Percentiles rank a stretch among this genome's conserved stretches.
phyloP scores from a whole-genome alignment of 1,140 invertebrate species.

The Archivesica marissinica region DNA sequence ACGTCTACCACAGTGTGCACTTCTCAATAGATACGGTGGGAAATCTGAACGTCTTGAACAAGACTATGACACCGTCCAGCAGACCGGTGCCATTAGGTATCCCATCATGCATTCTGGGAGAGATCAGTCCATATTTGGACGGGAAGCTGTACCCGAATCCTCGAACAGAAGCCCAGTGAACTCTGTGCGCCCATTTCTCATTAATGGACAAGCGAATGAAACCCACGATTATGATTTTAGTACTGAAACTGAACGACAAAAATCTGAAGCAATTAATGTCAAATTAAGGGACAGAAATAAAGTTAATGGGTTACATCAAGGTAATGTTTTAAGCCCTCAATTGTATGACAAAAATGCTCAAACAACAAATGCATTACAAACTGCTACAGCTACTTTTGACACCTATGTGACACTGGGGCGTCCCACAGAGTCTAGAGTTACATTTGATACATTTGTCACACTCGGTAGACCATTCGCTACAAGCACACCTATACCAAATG shows the following conservation, averaged over 20 bases:
- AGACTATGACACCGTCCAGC: slow-evolving; percentile 36
- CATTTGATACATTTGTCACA: slow-evolving; percentile 63
- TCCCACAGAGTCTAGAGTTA: slow-evolving; percentile 54
- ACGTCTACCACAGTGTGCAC: neutral
- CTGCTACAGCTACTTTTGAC: slow-evolving; percentile 49
- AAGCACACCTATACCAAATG: slow-evolving; percentile 52
- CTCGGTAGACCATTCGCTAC: slow-evolving; percentile 49
- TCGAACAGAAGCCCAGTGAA: slow-evolving; percentile 44
- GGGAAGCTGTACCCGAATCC: neutral
- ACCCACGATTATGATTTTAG: slow-evolving; percentile 52
- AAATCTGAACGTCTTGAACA: neutral
- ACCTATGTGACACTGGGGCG: slow-evolving; percentile 59
- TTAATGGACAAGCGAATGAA: slow-evolving; percentile 56
- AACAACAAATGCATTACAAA: slow-evolving; percentile 39
- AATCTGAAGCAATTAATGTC: slow-evolving; percentile 24
- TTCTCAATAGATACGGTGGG: neutral
- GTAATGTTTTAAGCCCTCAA: slow-evolving; percentile 35
- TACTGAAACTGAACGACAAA: slow-evolving; percentile 40
- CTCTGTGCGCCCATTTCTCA: slow-evolving; percentile 50
- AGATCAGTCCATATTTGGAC: slow-evolving; percentile 17
- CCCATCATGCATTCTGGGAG: slow-evolving; percentile 37
- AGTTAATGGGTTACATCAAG: slow-evolving; percentile 51
- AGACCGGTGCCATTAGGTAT: slow-evolving; percentile 24
- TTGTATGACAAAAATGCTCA: slow-evolving; percentile 13
- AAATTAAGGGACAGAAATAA: slow-evolving; percentile 20